Percentiles rank a stretch among this genome's conserved stretches.
Conservation (phyloP, 2,113 vertebrate species). For the Colius striatus region DNA sequence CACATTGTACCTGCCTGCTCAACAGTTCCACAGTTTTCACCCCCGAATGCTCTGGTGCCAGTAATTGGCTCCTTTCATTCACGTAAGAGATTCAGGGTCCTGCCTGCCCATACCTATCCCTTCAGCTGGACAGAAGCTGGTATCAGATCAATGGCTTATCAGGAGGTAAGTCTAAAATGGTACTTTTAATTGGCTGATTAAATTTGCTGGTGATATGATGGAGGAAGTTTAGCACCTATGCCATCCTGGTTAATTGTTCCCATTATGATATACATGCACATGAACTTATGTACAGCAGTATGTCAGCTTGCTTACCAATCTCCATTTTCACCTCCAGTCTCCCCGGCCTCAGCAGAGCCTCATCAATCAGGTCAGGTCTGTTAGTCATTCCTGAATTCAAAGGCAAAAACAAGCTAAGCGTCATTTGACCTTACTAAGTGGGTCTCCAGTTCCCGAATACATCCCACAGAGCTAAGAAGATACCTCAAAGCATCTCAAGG, state of each 20-base stretch:
- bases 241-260: not conserved
- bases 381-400: slow-evolving; percentile 93
- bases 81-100: not conserved
- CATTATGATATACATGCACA: not conserved
- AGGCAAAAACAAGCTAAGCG: not conserved
- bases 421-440: not conserved
- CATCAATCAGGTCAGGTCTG: slow-evolving; percentile 96
- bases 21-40: not conserved
- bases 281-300: not conserved
- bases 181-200: not conserved
- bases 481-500: not conserved
- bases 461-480: not conserved
- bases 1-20: not conserved
- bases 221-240: not conserved
- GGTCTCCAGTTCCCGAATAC: not conserved
- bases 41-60: not conserved
- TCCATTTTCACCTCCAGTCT: slow-evolving; percentile 98
- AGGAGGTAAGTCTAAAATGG: not conserved
- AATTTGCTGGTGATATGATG: too few relatives aligned
- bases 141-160: not conserved
- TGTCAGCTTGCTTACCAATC: slow-evolving; percentile 84
- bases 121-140: not conserved
- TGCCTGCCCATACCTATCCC: not conserved
- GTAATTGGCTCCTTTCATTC: not conserved
- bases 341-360: slow-evolving; percentile 93